Conservation (phyloP, 64 coral and sea anemone genomes). For the Pocillopora verrucosa region DNA sequence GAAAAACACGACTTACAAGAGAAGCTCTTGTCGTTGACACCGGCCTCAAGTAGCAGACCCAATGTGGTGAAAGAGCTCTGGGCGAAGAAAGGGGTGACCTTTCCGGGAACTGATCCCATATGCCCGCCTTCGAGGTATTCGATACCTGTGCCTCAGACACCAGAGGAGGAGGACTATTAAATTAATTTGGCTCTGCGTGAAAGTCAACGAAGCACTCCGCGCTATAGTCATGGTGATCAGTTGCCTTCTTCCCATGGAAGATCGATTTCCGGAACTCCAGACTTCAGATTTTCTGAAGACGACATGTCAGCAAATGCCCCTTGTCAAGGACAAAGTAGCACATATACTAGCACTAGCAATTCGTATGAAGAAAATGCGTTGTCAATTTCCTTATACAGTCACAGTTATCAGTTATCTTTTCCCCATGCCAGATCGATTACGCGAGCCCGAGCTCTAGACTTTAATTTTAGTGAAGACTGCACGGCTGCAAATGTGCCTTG, state of each 20-base stretch:
- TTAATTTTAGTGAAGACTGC: background rate
- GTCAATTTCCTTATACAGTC: background rate
- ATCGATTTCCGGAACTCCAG: conserved; percentile 12
- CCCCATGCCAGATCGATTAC: conserved; percentile 20
- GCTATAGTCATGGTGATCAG: background rate
- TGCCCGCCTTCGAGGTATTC: background rate
- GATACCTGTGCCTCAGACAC: conserved; percentile 50
- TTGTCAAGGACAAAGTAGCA: background rate
- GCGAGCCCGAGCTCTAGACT: conserved; percentile 5
- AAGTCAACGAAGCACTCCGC: background rate
- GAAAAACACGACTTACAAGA: conserved; percentile 26
- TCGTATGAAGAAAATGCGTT: conserved; percentile 14
- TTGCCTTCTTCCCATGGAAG: conserved; percentile 7
- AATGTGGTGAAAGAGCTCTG: conserved; percentile 42
- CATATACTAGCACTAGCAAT: background rate
- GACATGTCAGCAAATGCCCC: background rate
- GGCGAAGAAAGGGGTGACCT: conserved; percentile 42
- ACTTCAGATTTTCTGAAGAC: conserved; percentile 1
- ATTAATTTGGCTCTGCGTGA: conserved; percentile 28
- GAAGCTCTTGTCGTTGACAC: background rate
- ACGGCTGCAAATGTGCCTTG: background rate
- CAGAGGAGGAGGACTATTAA: conserved; percentile 48
- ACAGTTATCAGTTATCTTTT: background rate
- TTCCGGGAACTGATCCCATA: conserved; percentile 48
- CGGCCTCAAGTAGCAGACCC: conserved; percentile 1